phyloP scores from a whole-genome alignment of 1,140 invertebrate genomes.

The Paramacrobiotus metropolitanus region DNA sequence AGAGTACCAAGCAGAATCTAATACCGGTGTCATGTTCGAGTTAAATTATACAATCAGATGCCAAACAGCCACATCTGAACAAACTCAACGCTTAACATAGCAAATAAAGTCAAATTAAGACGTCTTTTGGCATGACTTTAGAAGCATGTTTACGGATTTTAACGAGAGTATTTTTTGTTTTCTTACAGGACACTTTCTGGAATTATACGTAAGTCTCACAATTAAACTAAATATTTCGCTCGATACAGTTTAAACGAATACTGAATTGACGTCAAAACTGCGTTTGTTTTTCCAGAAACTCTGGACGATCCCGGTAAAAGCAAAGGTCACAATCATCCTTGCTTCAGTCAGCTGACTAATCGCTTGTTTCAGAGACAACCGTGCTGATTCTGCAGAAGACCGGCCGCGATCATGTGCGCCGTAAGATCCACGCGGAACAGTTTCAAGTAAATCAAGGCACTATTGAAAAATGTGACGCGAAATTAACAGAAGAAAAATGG shows the following conservation, averaged over 20 bases:
- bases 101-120: no score
- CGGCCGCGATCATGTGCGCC: neutral
- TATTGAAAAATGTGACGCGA: neutral
- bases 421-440: neutral
- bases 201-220: no score
- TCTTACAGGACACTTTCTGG: no score
- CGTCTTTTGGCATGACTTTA: no score
- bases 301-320: neutral
- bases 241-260: neutral
- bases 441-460: no score
- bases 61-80: no score
- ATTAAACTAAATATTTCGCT: neutral
- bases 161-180: no score
- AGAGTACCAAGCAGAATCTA: no score
- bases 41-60: no score
- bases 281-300: neutral
- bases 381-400: neutral
- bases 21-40: no score
- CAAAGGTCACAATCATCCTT: neutral
- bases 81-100: no score
- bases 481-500: neutral
- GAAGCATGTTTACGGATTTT: no score
- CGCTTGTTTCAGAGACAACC: neutral
- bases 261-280: neutral
- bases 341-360: neutral